Base-by-base conservation (phyloP, 35 echinoderm and acorn worm genomes). In the Chiridota heheva region DNA sequence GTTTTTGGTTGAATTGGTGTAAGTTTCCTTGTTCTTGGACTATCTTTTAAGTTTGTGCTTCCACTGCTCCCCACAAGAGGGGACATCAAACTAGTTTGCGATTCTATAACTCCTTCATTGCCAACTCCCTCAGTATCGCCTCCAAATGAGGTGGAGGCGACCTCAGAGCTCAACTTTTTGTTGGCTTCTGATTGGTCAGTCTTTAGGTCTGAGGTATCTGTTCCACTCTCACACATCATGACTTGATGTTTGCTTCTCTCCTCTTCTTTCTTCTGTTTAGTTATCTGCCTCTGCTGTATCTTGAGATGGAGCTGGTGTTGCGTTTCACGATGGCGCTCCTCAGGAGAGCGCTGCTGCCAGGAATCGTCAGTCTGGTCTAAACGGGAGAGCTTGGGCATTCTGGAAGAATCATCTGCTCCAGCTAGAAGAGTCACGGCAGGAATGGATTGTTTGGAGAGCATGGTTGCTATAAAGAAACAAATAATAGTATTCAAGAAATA, bases 1-100 rank as follows among this genome's bases (percentile, higher is more conserved):
- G 86, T 96, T 53, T 96, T 96, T 22, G 92, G 92, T 57, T 90
- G 87, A 32, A 96, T 90, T n/a, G 92, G 92, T 40, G 87, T 90
- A 8, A 90, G 84, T 28, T 89, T 89, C 59, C 82, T 73, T 40
- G 81, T 90, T 49, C 86, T 90, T 69, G 92, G 92, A 44, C 92
- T 96, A 56, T 96, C 92, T 82, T 90, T 96, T 25, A 33, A 71
- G 46, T 83, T 83, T 36, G 75, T 27, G 42, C 15, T 51, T 33
- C 33, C 44, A 29, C 43, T 17, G 47, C 43, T 74, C 44, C 70
- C 70, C 56, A 47, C 43, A 34, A 44, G 18, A 6, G 70, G 70
- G 70, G 70, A 74, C 25, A 74, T 32, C 40, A 74, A 30, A 51
- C 30, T 74, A 31, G 32, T 33, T 74, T 47, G 58, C 58, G 6